Evolutionary conservation across 2,113 vertebrate genomes (phyloP), one percentile per base, ranked within the genome.

Genomic region (Boulengeromyrus knoepffleri): DNA sequence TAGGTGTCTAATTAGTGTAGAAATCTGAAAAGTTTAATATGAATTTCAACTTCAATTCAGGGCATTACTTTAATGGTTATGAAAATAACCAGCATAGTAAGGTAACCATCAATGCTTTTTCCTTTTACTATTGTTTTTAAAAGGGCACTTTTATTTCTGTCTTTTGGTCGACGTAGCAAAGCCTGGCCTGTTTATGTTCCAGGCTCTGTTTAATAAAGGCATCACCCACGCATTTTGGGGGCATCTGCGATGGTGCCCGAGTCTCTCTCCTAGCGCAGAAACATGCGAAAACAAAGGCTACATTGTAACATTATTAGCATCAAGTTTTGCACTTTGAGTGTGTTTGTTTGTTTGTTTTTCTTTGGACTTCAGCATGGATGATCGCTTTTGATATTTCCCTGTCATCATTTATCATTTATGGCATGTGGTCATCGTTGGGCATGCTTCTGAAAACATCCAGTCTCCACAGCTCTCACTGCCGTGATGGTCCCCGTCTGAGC

Each of bases 391-490:
- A 42, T 80, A 42, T 80, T 39, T 17, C 31, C 31, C 27, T 27
- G 31, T 77, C 70, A 19, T 80, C 31, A 42, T 77, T 77, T 19
- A 77, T 39, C 70, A 42, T 80, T 39, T 80, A 80, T 42, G 74
- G 21, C 17, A 85, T 90, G 92, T 91, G 80, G 89, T 92, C 91
- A 90, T 92, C 91, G 89, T 88, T 39, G 87, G 87, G 89, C 56
- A 92, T 90, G 62, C 93, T 95, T 94, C 90, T 92, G 89, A 94
- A 93, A 92, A 90, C 90, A 94, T 91, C 92, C 93, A 70, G 92
- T 92, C 90, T 93, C 92, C 91, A n/a, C 53, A 70, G 91, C 90
- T 92, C 92, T 93, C 92, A 92, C 92, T 89, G 88, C 92, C 45
- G 91, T 93, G 21, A 83, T 9, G 31, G 8, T 83, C 39, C 31